Evolutionary conservation across 2,888 invertebrate genomes (phyloP), one percentile per base, ranked within the genome.

Genomic region (Spodoptera exigua): DNA sequence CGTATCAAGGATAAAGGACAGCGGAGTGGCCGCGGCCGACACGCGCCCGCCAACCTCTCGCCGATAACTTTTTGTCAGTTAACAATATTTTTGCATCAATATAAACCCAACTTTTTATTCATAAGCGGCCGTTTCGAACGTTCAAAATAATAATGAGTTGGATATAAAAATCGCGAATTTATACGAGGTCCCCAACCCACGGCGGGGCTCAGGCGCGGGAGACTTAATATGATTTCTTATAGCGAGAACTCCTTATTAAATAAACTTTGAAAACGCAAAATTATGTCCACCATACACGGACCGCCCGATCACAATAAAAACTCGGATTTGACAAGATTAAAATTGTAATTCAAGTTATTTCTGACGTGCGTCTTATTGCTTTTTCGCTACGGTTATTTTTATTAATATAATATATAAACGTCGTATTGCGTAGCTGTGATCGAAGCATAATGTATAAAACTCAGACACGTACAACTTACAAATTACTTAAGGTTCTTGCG

Each of bases 281-380:
- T 91, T 87, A 90, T 91, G 90, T 89, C 89, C 86, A 79, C 85
- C 80, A 82, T 79, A 81, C 83, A 80, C 80, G 80, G 84, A 67
- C 77, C 85, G 83, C 72, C 83, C 82, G 87, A 85, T 86, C 85
- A 86, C 89, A 89, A 94, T 94, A 94, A 94, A 94, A 91, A 89
- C 85, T 83, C 86, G 93, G 93, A 94, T 94, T 92, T 89, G 93
- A 92, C 92, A 90, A 91, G 93, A 94, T 94, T 94, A 92, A 93
- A 93, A 93, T 92, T 93, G 92, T 93, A 92, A 92, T 89, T 91
- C 91, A 91, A 91, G 90, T 90, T 91, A 91, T 90, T 88, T 89
- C 82, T 91, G 93, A 92, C 93, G 81, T 88, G 87, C 89, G 82
- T 89, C 90, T 92, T 92, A 92, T 93, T 93, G 92, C 88, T 85